A percentile compares a stretch with the other conserved stretches of the same genome.
Evolutionary conservation across 2,888 invertebrate genomes (phyloP).

Genomic region (Timandra comae): DNA sequence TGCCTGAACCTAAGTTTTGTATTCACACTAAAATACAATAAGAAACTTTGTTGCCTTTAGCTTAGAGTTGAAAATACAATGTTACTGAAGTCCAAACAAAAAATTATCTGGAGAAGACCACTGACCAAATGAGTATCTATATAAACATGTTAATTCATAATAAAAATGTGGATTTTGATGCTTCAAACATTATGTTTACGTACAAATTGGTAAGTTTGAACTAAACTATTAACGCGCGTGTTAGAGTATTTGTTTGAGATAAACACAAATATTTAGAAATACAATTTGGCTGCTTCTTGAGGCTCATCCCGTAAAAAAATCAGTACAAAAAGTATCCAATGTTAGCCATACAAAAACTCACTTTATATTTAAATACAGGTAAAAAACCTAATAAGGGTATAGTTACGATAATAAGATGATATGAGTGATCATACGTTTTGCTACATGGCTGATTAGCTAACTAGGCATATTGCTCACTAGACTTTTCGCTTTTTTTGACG

Average conservation of each 20-base stretch:
- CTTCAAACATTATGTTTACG: conserved; percentile 48
- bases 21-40: conserved; percentile 26
- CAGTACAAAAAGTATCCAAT: too few species aligned
- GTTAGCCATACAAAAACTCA: too few species aligned
- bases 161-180: conserved; percentile 57
- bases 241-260: conserved; percentile 43
- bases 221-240: conserved; percentile 46
- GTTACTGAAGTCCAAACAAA: conserved; percentile 38
- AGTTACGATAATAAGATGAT: too few species aligned
- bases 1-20: conserved; percentile 53
- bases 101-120: conserved; percentile 44
- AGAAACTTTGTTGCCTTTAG: conserved; percentile 20
- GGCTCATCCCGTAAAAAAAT: too few species aligned
- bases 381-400: too few species aligned
- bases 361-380: too few species aligned
- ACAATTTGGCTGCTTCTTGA: too few species aligned
- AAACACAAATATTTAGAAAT: too few species aligned
- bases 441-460: too few species aligned
- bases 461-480: too few species aligned
- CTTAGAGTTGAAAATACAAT: conserved; percentile 27
- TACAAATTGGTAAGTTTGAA: conserved; percentile 59
- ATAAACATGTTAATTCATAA: conserved; percentile 74
- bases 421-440: too few species aligned
- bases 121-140: conserved; percentile 68
- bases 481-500: too few species aligned